phyloP scores from a whole-genome alignment of 2,113 vertebrate species.

The Podarcis cretensis region DNA sequence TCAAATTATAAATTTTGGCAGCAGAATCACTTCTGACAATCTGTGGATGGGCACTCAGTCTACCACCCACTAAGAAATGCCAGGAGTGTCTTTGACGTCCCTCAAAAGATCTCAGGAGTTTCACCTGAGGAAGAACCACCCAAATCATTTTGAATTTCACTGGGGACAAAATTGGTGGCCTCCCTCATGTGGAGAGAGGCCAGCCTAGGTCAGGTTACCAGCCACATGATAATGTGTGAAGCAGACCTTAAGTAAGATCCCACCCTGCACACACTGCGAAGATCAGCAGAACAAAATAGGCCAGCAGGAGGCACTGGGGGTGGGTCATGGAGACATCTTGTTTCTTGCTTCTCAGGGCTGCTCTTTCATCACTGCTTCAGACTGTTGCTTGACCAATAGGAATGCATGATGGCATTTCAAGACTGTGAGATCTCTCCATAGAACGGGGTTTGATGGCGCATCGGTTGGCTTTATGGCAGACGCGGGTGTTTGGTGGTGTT shows the following conservation, averaged over 20 bases:
- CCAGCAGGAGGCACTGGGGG: conserved; percentile 35
- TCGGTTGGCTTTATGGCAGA: conserved; percentile 33
- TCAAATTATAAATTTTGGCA: not conserved
- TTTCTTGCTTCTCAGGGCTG: conserved; percentile 30
- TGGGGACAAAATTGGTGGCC: not conserved
- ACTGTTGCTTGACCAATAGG: conserved; percentile 25
- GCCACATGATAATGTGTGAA: not conserved
- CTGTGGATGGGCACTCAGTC: not conserved
- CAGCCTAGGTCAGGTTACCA: not conserved
- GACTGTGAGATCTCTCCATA: not conserved
- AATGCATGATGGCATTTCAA: not conserved
- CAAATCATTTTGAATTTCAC: not conserved
- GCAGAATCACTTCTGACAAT: not conserved
- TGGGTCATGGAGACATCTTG: not conserved
- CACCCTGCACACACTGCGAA: conserved; percentile 15
- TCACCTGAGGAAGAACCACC: not conserved
- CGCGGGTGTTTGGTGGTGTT: conserved; percentile 43
- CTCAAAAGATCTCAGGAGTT: not conserved
- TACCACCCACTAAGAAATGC: not conserved
- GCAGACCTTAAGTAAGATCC: not conserved
- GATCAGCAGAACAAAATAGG: conserved; percentile 25
- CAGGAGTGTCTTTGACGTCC: not conserved
- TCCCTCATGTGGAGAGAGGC: not conserved
- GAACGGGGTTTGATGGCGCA: not conserved
- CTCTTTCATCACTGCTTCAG: not conserved